phyloP scores from a whole-genome alignment of 2,113 vertebrate genomes.

The Phrynosoma blainvillii region DNA sequence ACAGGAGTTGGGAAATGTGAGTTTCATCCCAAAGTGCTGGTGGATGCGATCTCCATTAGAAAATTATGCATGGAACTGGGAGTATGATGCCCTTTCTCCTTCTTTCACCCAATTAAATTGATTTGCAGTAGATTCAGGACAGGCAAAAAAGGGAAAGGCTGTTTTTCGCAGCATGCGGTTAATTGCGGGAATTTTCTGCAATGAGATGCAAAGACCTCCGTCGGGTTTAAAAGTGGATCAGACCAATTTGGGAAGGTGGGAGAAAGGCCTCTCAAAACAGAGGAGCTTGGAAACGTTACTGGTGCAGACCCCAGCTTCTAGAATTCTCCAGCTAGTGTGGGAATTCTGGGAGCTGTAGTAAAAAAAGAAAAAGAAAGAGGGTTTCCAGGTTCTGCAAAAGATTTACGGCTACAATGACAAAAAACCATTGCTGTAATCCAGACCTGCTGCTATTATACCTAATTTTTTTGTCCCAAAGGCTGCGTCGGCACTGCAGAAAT shows the following conservation, averaged over 20 bases:
- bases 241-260: not conserved
- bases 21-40: no score
- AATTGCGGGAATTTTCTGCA: not conserved
- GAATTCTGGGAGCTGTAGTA: no score
- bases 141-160: not conserved
- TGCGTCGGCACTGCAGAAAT: no score
- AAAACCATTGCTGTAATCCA: not conserved
- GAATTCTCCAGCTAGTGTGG: no score
- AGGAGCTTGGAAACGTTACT: not conserved
- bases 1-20: not conserved
- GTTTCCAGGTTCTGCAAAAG: no score
- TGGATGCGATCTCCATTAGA: not conserved
- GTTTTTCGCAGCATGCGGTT: not conserved
- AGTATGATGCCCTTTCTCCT: not conserved
- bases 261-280: not conserved
- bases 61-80: not conserved
- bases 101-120: not conserved
- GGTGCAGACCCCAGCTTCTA: no score
- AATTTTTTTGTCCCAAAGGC: no score
- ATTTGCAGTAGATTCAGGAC: not conserved
- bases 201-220: not conserved
- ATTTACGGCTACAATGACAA: not conserved
- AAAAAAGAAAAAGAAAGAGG: no score
- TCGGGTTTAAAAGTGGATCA: not conserved
- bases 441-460: no score